Conservation (phyloP, 2,888 invertebrate species). For the Dolichopus griseipennis region DNA sequence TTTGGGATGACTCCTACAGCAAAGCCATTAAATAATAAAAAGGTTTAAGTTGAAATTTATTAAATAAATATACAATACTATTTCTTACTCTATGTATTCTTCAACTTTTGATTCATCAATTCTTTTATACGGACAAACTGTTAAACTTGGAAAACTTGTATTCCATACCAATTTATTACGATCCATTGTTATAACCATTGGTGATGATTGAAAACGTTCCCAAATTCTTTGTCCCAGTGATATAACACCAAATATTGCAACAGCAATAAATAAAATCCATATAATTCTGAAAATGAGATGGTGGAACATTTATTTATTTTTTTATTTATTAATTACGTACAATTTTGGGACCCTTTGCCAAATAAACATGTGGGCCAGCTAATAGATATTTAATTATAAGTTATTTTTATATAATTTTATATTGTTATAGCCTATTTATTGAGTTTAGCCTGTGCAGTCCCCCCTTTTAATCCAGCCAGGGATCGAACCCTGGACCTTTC, state of each 20-base stretch:
- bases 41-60: background rate
- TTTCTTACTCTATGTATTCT: slow-evolving; percentile 45
- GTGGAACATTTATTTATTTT: no score
- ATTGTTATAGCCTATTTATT: no score
- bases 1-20: slow-evolving; percentile 27
- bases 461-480: no score
- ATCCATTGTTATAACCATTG: slow-evolving; percentile 66
- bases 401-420: no score
- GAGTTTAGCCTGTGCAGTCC: no score
- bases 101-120: slow-evolving; percentile 49
- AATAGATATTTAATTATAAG: no score
- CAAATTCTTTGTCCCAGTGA: slow-evolving; percentile 53
- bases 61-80: background rate
- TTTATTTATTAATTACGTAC: no score
- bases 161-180: slow-evolving; percentile 63
- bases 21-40: background rate
- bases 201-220: slow-evolving; percentile 58
- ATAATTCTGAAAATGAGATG: slow-evolving; percentile 47
- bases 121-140: slow-evolving; percentile 55
- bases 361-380: no score
- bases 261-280: slow-evolving; percentile 49
- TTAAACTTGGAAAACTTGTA: slow-evolving; percentile 59
- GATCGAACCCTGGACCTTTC: no score
- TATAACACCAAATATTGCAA: slow-evolving; percentile 49
- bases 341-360: no score